Base-by-base conservation (phyloP, 23 tunicate genomes). In the Halocynthia roretzi region DNA sequence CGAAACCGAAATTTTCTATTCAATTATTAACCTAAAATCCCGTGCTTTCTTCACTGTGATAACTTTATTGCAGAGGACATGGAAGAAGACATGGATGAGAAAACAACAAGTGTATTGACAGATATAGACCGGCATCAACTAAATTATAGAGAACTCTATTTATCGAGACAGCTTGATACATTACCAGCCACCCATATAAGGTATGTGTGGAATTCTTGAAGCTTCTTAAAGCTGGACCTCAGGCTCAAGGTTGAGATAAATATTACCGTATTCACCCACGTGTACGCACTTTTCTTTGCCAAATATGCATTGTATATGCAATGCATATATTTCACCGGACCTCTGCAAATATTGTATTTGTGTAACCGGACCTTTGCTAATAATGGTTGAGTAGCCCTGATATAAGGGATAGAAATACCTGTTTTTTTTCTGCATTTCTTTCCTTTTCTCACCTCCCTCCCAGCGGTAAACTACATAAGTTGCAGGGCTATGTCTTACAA, bases 41-140 rank as follows among this genome's bases (percentile, higher is more conserved):
- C 10, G 10, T 67, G n/a, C n/a, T n/a, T n/a, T n/a, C n/a, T n/a
- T n/a, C n/a, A n/a, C n/a, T n/a, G n/a, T n/a, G n/a, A n/a, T n/a
- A n/a, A 31, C 44, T 72, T n/a, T 54, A 51, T 78, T 72, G 69
- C 87, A 92, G 98, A 74, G 71, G 98, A 92, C 79, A 82, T 92
- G 85, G 98, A 92, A 62, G 91, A 86, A 70, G 98, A 92, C 57
- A 92, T 92, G 96, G 93, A 90, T 73, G 86, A 62, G n/a, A 64
- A 83, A 53, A 80, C 90, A 51, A 81, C 81, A 10, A 90, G 93
- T 44, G 88, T 90, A 61, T 71, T 93, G 64, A 67, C 83, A 53
- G 89, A 83, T 17, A 80, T 51, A 9, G 98, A 96, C 50, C 78
- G 93, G 31, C 96, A 96, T 82, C 93, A 86, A 69, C 83, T 96